These are phyloP conservation scores for Luscinia luscinia DNA, from an alignment of 2,797 vertebrate genomes.

Conservation along the genomic window DNA sequence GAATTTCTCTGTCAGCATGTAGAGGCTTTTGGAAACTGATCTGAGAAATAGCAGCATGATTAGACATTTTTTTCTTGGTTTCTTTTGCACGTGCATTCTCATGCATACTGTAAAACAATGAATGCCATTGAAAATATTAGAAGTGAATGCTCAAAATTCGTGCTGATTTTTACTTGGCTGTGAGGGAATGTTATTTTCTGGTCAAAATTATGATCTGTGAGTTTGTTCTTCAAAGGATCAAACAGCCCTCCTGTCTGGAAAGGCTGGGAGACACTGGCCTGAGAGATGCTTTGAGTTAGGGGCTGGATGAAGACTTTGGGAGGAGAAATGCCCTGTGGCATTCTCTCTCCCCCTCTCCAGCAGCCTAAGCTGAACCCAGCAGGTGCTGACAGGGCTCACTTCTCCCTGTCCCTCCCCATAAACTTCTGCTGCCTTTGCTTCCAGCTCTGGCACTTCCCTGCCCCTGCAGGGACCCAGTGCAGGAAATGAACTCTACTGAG, in stretches of 20 bases:
- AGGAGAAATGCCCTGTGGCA: neutral
- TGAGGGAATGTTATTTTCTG: neutral
- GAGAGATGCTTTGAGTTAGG: neutral
- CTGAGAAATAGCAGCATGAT: neutral
- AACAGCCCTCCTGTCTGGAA: neutral
- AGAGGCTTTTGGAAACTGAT: neutral
- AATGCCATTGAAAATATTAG: neutral
- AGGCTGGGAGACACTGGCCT: neutral
- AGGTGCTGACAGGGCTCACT: accelerated
- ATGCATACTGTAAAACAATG: neutral
- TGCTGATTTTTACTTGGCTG: neutral
- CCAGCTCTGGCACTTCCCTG: neutral
- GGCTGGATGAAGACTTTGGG: neutral
- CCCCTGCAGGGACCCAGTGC: neutral
- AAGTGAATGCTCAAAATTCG: neutral
- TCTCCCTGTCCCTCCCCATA: neutral
- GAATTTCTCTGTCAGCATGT: neutral
- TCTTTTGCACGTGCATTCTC: neutral
- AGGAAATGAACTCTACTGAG: neutral
- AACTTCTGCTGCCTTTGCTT: neutral
- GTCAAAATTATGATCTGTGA: neutral
- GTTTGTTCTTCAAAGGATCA: neutral
- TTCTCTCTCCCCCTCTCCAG: neutral
- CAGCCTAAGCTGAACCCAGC: neutral
- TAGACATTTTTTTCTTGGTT: neutral